Conservation (phyloP, 2,888 invertebrate genomes). For the Parapristionchus giblindavisi region DNA sequence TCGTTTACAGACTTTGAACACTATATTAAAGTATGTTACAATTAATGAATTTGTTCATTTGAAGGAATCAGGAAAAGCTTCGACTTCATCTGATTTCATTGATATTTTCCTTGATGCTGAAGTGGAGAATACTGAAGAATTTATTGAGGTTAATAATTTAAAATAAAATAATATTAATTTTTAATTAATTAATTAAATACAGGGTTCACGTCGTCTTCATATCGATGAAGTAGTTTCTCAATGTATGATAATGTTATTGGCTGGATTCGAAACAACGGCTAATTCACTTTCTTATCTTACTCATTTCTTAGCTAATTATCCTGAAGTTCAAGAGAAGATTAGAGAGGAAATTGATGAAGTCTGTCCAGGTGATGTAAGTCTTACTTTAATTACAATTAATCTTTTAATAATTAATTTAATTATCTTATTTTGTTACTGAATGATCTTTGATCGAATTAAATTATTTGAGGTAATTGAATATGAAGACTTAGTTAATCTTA, state of each 20-base stretch:
- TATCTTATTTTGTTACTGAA: too few relatives aligned
- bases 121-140: not conserved
- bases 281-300: constrained; percentile 32
- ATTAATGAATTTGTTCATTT: too few relatives aligned
- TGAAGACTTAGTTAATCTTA: constrained; percentile 55
- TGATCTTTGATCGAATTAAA: too few relatives aligned
- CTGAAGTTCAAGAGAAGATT: constrained; percentile 52
- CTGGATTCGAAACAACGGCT: constrained; percentile 72
- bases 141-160: constrained; percentile 12
- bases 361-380: constrained; percentile 42
- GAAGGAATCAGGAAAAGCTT: constrained; percentile 5
- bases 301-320: constrained; percentile 49
- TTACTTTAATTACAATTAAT: too few relatives aligned
- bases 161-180: too few relatives aligned
- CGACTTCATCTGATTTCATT: not conserved
- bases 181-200: not conserved
- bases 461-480: constrained; percentile 47
- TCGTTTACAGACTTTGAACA: too few relatives aligned
- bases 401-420: too few relatives aligned
- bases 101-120: constrained; percentile 25
- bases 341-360: constrained; percentile 43
- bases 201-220: constrained; percentile 41
- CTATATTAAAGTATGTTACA: too few relatives aligned
- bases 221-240: constrained; percentile 57
- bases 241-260: constrained; percentile 62